Evolutionary conservation across 2,888 invertebrate genomes (phyloP), one percentile per base, ranked within the genome.

Genomic region (Formica aserva): DNA sequence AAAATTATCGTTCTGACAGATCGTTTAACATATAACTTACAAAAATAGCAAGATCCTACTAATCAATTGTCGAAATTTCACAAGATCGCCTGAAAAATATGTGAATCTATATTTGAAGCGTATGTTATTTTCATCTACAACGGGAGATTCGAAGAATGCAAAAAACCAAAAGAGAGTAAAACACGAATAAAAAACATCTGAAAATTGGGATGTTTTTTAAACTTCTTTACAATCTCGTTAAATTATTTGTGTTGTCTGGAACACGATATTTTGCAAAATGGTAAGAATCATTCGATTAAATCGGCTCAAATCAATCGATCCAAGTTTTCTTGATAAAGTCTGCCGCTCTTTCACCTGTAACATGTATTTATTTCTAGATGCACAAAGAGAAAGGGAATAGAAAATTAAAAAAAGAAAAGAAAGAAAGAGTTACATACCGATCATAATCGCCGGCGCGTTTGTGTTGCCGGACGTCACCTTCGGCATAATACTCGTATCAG

Each of bases 401-500:
- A 32, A 15, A 22, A 13, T 35, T 8, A 26, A n/a, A 35, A 8
- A 15, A 1, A 55, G n/a, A 26, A 13, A 41, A 26, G 26, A 26
- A 26, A 22, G 18, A 1, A 18, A 9, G 11, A 3, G 13, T 35
- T 60, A 45, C 72, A 3, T 71, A 80, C 95, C 96, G 60, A 96
- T 95, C 96, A 96, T 96, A 52, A 96, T 95, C 13, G 95, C 95
- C 0, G 96, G 96, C 3, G 96, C 96, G 86, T 96, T 95, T 1
- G 96, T 96, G 85, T 96, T 96, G n/a, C 96, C 96, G 18, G 95
- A 95, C 3, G 95, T 95, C 3, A 96, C 95, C 77, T 90, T 92
- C 0, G 96, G 96, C 95, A 96, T 96, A 66, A 96, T 93, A 62
- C 96, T 96, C 0, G 95, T 96, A 85, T 96, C 96, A n/a, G 95